Base-by-base conservation (phyloP, 2,113 vertebrate genomes). In the Sinocyclocheilus rhinocerous region DNA sequence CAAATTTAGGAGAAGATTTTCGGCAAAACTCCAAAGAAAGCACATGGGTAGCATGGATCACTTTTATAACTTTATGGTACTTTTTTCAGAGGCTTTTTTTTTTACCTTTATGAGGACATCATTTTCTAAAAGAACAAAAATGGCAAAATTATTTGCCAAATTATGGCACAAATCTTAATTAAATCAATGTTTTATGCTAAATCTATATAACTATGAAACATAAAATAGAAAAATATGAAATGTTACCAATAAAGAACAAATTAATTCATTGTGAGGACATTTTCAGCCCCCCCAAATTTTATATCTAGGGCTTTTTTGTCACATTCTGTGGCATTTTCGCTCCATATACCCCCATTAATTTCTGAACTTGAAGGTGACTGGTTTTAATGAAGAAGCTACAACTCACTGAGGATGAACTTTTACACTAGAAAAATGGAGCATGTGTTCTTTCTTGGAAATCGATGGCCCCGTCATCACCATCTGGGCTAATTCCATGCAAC, bases 341-440 rank as follows among this genome's bases (percentile, higher is more conserved):
- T 70, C 4, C 45, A 55, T 48, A 70, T 33, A 26, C 10, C 63
- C 9, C 6, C 45, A 52, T 82, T 33, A 52, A 5, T 15, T 52
- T 69, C 36, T 33, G 10, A 2, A 8, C 24, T 18, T 61, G 69
- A 69, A 82, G 24, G 3, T 82, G 45, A 52, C 24, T 65, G 11
- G n/a, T 50, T 29, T 82, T 20, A 69, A 82, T 33, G 45, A 67
- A 50, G 26, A 50, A 69, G 33, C 36, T 8, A 70, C 24, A 82
- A 22, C 69, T 82, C 18, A 52, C 63, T 4, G 26, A 70, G 63
- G 29, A 82, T 69, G 63, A 82, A 52, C 80, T 82, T 82, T 82
- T 69, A 50, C 63, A 70, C 45, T 22, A 22, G 45, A 6, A 42
- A 20, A 45, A 80, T 1, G 16, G 24, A 52, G 45, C 18, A 0